These are phyloP conservation scores for Drosophila formosana DNA, from an alignment of 2,888 invertebrate genomes.

Conservation along the genomic window DNA sequence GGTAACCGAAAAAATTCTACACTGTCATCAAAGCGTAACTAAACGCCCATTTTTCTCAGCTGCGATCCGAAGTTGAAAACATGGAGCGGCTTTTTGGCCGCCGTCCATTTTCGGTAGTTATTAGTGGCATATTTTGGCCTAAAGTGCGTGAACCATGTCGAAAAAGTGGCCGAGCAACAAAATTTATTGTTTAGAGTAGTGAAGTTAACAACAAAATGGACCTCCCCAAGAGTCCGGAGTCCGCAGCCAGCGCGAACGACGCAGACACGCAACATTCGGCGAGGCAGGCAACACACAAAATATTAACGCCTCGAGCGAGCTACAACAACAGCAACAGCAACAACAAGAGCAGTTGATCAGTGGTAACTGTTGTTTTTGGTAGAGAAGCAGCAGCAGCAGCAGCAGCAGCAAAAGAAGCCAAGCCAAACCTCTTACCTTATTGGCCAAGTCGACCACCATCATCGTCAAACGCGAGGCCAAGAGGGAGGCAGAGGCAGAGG, in stretches of 20 bases:
- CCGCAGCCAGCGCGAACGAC: neutral
- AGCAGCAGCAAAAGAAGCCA: constrained; percentile 23
- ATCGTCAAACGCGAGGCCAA: constrained; percentile 55
- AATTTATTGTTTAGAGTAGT: constrained; percentile 74
- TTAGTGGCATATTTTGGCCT: constrained; percentile 80
- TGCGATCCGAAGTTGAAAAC: constrained; percentile 32
- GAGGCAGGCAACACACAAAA: constrained; percentile 69
- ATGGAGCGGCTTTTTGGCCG: constrained; percentile 47
- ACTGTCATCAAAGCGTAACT: constrained; percentile 85
- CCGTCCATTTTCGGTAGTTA: constrained; percentile 79
- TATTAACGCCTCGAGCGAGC: constrained; percentile 75
- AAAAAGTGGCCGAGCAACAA: constrained; percentile 66
- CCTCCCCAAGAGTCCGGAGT: constrained; percentile 71
- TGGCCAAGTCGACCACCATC: constrained; percentile 82
- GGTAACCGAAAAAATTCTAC: constrained; percentile 69
- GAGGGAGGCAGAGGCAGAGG: neutral
- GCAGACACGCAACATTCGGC: constrained; percentile 72
- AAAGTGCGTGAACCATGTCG: constrained; percentile 83
- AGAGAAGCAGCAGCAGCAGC: constrained; percentile 35
- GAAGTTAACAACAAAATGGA: constrained; percentile 80
- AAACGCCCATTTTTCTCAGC: constrained; percentile 83
- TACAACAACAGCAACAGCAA: constrained; percentile 35
- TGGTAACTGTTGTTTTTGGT: constrained; percentile 77
- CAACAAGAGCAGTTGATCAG: constrained; percentile 45
- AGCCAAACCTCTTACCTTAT: constrained; percentile 76